These are phyloP conservation scores for Notocelia uddmanniana DNA, from an alignment of 2,888 invertebrate species.

Conservation along the genomic window DNA sequence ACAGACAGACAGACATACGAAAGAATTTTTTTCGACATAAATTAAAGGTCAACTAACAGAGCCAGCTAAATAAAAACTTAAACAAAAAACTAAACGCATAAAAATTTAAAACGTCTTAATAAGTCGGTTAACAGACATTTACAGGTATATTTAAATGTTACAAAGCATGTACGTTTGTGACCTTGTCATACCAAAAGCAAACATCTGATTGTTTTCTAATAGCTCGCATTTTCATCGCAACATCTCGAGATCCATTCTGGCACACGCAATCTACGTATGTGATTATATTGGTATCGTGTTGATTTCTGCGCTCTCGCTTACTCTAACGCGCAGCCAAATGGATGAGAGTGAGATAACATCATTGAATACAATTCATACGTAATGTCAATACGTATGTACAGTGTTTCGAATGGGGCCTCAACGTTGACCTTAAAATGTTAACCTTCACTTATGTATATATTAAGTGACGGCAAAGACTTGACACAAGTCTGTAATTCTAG, in stretches of 20 bases:
- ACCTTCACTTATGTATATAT: slow-evolving; percentile 33
- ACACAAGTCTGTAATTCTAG: not conserved
- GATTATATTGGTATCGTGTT: not conserved
- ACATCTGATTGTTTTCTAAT: slow-evolving; percentile 56
- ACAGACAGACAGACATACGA: too few species aligned
- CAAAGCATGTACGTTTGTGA: not conserved
- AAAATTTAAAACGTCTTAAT: too few species aligned
- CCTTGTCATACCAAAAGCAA: slow-evolving; percentile 16
- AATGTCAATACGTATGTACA: not conserved
- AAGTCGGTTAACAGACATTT: too few species aligned
- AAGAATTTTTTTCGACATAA: too few species aligned
- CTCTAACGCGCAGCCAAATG: not conserved
- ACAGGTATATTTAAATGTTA: not conserved
- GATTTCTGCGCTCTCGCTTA: not conserved
- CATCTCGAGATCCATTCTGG: not conserved
- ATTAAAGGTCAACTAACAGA: too few species aligned
- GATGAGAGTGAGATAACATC: not conserved
- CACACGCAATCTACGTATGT: not conserved
- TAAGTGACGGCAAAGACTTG: not conserved
- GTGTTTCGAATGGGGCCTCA: slow-evolving; percentile 1
- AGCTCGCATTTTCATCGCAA: slow-evolving; percentile 50
- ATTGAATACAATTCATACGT: not conserved
- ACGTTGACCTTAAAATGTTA: slow-evolving; percentile 31
- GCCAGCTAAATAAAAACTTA: too few species aligned
- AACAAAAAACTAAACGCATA: too few species aligned